Conservation (phyloP, 2,888 invertebrate genomes). For the Lasioglossum malachurum region DNA sequence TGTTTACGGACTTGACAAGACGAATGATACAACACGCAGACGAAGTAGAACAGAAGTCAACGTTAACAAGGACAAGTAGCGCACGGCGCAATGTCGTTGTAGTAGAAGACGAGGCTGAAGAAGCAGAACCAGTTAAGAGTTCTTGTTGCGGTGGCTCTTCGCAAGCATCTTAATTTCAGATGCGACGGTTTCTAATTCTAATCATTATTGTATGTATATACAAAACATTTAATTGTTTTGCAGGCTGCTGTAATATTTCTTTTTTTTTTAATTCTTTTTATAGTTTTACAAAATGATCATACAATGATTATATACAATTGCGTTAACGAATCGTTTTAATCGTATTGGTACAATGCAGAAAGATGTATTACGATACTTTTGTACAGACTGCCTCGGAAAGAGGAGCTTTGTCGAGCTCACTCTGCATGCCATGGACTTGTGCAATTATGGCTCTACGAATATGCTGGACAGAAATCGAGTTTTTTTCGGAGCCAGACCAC, state of each 20-base stretch:
- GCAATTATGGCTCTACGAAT: background rate
- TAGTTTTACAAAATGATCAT: conserved; percentile 30
- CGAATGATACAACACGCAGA: conserved; percentile 88
- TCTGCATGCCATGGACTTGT: background rate
- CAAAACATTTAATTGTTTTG: conserved; percentile 35
- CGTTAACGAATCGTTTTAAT: conserved; percentile 10
- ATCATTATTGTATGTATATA: conserved; percentile 51
- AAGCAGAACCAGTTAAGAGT: conserved; percentile 78
- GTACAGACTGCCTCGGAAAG: conserved; percentile 25
- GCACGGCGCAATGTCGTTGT: conserved; percentile 85
- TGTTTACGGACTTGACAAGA: conserved; percentile 93
- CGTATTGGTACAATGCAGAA: conserved; percentile 28
- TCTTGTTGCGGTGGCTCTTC: conserved; percentile 82
- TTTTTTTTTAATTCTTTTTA: conserved; percentile 29
- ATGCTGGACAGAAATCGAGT: background rate
- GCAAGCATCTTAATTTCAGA: conserved; percentile 59
- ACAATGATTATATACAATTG: conserved; percentile 14
- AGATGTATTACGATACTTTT: conserved; percentile 19
- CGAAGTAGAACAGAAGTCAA: conserved; percentile 78
- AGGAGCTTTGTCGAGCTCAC: background rate
- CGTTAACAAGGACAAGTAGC: conserved; percentile 83
- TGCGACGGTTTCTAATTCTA: conserved; percentile 56
- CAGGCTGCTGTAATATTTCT: conserved; percentile 41
- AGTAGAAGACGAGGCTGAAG: conserved; percentile 83
- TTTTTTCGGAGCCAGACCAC: background rate